These are phyloP conservation scores for Dromococcyx pavoninus DNA, from an alignment of 2,797 vertebrate genomes.

Conservation along the genomic window DNA sequence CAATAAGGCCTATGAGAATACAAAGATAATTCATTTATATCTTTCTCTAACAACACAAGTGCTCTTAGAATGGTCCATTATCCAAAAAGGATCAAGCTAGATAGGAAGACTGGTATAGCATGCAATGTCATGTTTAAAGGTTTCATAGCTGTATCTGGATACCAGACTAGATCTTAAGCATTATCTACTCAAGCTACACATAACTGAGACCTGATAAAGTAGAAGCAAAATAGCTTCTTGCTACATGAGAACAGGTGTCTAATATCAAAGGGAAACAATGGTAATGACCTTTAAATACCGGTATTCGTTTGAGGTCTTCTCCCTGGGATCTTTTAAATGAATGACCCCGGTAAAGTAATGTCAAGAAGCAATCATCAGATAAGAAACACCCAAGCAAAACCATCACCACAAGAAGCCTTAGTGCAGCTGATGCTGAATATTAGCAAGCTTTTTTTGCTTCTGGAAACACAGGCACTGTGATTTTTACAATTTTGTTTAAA, in stretches of 20 bases:
- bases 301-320: neutral
- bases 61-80: neutral
- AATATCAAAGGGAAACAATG: neutral
- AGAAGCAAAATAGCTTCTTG: neutral
- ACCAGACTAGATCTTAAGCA: neutral
- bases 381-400: neutral
- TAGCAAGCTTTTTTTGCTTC: neutral
- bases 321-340: neutral
- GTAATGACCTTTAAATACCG: neutral
- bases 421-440: neutral
- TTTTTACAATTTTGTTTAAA: neutral
- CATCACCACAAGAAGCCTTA: neutral
- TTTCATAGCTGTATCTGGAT: neutral
- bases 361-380: neutral
- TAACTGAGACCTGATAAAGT: neutral
- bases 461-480: neutral
- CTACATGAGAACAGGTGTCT: neutral
- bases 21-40: neutral
- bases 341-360: neutral
- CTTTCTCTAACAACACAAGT: neutral
- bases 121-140: neutral
- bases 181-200: neutral
- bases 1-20: neutral
- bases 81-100: neutral
- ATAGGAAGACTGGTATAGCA: neutral